phyloP scores from a whole-genome alignment of 2,113 vertebrate species.

The Rafetus swinhoei region DNA sequence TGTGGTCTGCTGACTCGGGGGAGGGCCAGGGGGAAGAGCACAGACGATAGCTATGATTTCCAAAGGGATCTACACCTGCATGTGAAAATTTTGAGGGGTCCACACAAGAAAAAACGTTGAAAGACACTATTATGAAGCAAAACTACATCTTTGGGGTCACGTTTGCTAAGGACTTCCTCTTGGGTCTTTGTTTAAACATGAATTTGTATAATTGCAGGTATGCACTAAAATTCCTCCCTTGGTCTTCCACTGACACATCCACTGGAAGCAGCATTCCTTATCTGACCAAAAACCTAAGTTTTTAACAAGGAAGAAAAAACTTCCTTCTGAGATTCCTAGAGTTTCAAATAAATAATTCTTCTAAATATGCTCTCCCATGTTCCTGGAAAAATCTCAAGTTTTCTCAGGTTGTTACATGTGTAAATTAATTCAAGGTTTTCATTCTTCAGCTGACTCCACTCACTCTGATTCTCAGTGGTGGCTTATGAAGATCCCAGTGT shows the following conservation, averaged over 20 bases:
- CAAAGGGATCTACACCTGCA: neutral
- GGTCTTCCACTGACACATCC: neutral
- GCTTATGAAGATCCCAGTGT: neutral
- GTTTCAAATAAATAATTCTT: neutral
- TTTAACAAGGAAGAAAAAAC: neutral
- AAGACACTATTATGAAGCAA: neutral
- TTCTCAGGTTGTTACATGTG: neutral
- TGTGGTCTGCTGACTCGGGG: neutral
- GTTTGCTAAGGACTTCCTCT: neutral
- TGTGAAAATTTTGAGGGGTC: neutral
- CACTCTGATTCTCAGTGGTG: neutral
- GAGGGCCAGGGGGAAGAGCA: too few species aligned
- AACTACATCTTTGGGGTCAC: neutral
- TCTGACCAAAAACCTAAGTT: neutral
- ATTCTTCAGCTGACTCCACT: neutral
- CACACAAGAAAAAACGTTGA: neutral
- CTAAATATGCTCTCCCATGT: neutral
- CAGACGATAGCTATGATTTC: neutral
- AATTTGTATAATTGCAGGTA: neutral
- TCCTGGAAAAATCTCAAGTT: neutral
- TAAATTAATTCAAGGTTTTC: neutral
- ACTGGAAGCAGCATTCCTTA: neutral
- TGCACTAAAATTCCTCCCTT: neutral
- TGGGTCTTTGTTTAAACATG: neutral
- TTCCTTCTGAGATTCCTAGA: neutral